These are phyloP conservation scores for Heteromyza rotundicornis DNA, from an alignment of 2,888 invertebrate genomes.

Conservation along the genomic window DNA sequence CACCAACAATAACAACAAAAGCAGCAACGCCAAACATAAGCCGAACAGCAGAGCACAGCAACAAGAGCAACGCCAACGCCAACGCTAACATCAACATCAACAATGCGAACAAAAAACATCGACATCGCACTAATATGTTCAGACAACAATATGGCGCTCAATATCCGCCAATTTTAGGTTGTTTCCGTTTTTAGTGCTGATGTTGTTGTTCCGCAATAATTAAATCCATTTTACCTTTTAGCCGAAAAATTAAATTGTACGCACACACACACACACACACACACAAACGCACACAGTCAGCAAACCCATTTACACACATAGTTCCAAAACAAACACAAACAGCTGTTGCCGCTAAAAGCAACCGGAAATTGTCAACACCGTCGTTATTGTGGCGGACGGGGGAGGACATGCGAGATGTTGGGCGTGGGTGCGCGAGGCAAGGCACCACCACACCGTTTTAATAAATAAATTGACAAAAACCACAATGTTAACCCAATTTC, in stretches of 20 bases:
- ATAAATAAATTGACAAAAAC: not conserved
- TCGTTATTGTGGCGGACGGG: not conserved
- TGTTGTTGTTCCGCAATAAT: not conserved
- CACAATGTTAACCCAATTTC: not conserved
- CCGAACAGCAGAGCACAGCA: not conserved
- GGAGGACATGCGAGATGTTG: not conserved
- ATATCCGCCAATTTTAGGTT: not conserved
- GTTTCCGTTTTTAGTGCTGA: not conserved
- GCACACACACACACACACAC: not conserved
- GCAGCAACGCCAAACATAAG: no score
- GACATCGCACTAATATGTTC: not conserved
- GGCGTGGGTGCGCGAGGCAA: not conserved
- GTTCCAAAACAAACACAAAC: not conserved
- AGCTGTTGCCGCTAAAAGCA: slow-evolving; percentile 2
- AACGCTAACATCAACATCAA: no score
- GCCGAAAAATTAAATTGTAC: not conserved
- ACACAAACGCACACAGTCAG: not conserved
- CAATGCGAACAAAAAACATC: not conserved
- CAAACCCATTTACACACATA: not conserved
- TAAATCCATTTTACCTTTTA: slow-evolving; percentile 1
- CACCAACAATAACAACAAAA: not conserved
- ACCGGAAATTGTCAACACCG: not conserved
- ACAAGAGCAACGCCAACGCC: not conserved
- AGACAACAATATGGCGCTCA: not conserved
- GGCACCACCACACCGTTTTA: no score